Conservation (phyloP, 2,888 invertebrate genomes). For the Ochropacha duplaris region DNA sequence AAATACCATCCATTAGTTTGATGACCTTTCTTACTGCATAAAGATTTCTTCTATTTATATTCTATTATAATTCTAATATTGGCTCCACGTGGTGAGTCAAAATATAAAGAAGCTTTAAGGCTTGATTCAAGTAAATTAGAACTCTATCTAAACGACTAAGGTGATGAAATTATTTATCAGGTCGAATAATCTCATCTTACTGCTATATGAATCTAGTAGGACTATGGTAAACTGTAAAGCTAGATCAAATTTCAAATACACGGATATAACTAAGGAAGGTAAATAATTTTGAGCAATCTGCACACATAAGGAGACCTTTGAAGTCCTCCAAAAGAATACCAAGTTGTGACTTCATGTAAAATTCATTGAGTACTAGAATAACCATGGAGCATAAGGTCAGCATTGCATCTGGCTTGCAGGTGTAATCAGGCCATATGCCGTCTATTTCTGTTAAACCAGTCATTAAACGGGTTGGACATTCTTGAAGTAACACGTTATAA, state of each 20-base stretch:
- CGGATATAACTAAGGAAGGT: neutral
- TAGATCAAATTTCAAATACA: neutral
- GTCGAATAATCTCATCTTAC: too few relatives aligned
- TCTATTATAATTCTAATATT: too few relatives aligned
- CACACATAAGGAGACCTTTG: neutral
- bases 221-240: neutral
- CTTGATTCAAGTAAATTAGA: too few relatives aligned
- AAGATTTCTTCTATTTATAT: too few relatives aligned
- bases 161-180: too few relatives aligned
- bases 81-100: too few relatives aligned
- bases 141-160: too few relatives aligned
- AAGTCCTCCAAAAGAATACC: neutral
- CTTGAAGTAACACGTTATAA: neutral
- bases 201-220: too few relatives aligned
- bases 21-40: too few relatives aligned
- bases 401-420: neutral
- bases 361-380: neutral
- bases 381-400: neutral
- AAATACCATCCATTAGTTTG: too few relatives aligned
- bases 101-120: too few relatives aligned
- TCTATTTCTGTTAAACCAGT: conserved; percentile 1
- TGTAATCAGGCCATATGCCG: neutral
- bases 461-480: neutral
- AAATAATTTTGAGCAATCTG: neutral
- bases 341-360: neutral